Percentiles rank a stretch among this genome's conserved stretches.
phyloP scores from a whole-genome alignment of 2,113 vertebrate species.

The Nothocercus julius region DNA sequence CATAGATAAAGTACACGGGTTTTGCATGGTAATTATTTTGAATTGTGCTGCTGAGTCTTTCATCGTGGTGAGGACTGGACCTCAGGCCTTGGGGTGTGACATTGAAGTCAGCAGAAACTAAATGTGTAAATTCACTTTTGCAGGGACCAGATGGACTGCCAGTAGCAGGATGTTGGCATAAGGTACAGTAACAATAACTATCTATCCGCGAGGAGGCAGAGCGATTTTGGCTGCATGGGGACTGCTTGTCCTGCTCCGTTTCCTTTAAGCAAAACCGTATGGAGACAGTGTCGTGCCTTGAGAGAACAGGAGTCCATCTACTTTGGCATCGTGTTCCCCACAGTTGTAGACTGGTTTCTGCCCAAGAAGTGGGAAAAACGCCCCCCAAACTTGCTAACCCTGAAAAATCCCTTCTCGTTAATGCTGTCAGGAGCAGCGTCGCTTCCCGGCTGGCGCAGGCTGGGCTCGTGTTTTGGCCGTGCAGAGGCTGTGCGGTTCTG shows the following conservation, averaged over 20 bases:
- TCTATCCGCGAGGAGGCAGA: not conserved
- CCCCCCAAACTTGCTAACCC: not conserved
- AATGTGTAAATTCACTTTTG: conserved; percentile 28
- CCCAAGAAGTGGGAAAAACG: not conserved
- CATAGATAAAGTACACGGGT: not conserved
- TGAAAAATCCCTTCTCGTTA: not conserved
- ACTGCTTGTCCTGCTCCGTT: not conserved
- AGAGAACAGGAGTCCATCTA: not conserved
- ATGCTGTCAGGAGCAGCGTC: not conserved
- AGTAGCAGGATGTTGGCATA: conserved; percentile 96
- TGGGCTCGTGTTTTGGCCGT: rapidly evolving
- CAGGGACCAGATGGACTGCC: conserved; percentile 94
- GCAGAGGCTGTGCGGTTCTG: not conserved
- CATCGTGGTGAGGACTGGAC: not conserved
- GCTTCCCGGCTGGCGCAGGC: not conserved
- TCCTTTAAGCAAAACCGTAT: not conserved
- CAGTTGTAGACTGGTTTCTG: not conserved
- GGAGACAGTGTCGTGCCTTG: rapidly evolving
- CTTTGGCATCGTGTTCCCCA: not conserved
- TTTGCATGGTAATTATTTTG: conserved; percentile 9
- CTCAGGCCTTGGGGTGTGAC: not conserved
- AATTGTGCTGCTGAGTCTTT: not conserved
- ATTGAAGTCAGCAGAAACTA: not conserved
- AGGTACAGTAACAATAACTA: conserved; percentile 75
- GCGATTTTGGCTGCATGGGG: not conserved